Conservation (phyloP, 53 echinoderm and acorn worm species). For the Patiria pectinifera region DNA sequence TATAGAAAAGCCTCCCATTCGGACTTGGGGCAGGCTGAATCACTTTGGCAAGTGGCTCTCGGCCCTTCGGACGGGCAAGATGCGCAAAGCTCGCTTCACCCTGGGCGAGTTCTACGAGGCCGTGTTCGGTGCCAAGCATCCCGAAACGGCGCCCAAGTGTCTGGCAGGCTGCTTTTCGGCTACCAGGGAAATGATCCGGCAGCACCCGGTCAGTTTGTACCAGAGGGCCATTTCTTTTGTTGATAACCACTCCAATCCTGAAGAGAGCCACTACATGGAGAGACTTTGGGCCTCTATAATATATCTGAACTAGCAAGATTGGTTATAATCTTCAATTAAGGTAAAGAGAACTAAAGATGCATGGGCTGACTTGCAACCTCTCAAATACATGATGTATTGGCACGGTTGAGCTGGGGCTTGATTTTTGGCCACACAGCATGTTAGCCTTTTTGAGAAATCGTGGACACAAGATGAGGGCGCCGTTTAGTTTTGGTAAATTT, state of each 20-base stretch:
- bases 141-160: not conserved
- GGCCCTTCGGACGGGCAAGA: not conserved
- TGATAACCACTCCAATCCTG: constrained; percentile 21
- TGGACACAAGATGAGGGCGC: too few relatives aligned
- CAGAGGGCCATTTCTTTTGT: constrained; percentile 22
- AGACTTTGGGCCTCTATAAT: constrained; percentile 27
- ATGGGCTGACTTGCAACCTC: too few relatives aligned
- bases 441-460: too few relatives aligned
- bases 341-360: too few relatives aligned
- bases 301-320: not conserved
- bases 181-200: constrained; percentile 22
- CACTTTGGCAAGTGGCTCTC: not conserved
- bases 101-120: not conserved
- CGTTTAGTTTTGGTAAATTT: too few relatives aligned
- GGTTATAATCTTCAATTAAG: too few relatives aligned
- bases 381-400: too few relatives aligned
- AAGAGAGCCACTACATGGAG: constrained; percentile 60
- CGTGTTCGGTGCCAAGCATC: constrained; percentile 35
- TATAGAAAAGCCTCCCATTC: not conserved
- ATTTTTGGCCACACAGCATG: too few relatives aligned
- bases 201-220: constrained; percentile 34
- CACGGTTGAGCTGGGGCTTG: too few relatives aligned
- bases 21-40: constrained; percentile 12
- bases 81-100: not conserved
- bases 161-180: constrained; percentile 42